A percentile compares a stretch with the other conserved stretches of the same genome.
Evolutionary conservation across 1,140 invertebrate genomes (phyloP).

Genomic region (roundworm (Caenorhabditis elegans)): WBcel235 BX284603.4:7510501-7511000

Average conservation of each 20-base stretch:
- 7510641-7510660: neutral
- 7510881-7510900: neutral
- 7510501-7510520: neutral
- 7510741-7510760: conserved; percentile 4
- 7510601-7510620: neutral
- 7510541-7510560: conserved; percentile 15
- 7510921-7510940: neutral
- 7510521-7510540: conserved; percentile 10
- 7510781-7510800: neutral
- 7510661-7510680: neutral
- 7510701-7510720: neutral
- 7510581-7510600: neutral
- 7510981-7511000: neutral
- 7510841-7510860: too few relatives aligned
- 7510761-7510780: neutral
- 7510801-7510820: neutral
- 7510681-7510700: neutral
- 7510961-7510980: neutral
- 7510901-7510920: neutral
- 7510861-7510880: neutral
- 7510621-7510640: neutral
- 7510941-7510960: conserved; percentile 7
- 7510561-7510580: conserved; percentile 7
- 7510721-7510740: neutral
- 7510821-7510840: neutral